phyloP scores from a whole-genome alignment of 2,797 vertebrate genomes.

The Lates japonicus region DNA sequence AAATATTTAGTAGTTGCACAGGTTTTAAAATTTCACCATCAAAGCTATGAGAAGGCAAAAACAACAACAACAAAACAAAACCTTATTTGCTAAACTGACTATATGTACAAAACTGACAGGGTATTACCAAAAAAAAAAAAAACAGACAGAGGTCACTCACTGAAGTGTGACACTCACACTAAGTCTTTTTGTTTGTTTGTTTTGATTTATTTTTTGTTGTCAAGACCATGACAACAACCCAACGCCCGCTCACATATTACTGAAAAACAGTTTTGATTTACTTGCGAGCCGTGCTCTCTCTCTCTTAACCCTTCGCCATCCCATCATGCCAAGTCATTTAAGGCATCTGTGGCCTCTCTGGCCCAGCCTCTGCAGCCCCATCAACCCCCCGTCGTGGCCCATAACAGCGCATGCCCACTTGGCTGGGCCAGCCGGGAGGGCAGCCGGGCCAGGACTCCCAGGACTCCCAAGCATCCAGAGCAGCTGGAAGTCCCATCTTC shows the following conservation, averaged over 20 bases:
- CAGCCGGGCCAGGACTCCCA: conserved; percentile 80
- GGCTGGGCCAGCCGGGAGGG: conserved; percentile 79
- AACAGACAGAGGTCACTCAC: not conserved
- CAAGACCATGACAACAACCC: conserved; percentile 46
- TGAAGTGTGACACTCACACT: conserved; percentile 8
- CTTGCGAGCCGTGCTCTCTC: conserved; percentile 75
- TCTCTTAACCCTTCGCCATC: conserved; percentile 72
- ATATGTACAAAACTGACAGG: not conserved
- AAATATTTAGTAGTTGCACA: not conserved
- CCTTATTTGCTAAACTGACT: not conserved
- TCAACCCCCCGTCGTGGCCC: conserved; percentile 84
- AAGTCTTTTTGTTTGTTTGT: not conserved
- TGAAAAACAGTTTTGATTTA: conserved; percentile 79
- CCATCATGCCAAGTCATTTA: conserved; percentile 87
- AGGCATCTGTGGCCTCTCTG: conserved; percentile 86
- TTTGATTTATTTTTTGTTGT: conserved; percentile 18
- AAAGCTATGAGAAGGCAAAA: not conserved
- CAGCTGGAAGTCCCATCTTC: conserved; percentile 82
- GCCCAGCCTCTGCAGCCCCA: conserved; percentile 81
- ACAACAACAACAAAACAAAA: too few species aligned
- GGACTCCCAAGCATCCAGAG: conserved; percentile 79
- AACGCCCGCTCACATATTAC: conserved; percentile 61
- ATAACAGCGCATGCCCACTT: conserved; percentile 80
- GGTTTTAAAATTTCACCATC: not conserved
- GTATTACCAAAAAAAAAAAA: not conserved